These are phyloP conservation scores for Cephus spinipes DNA, from an alignment of 2,888 invertebrate species.

Conservation along the genomic window DNA sequence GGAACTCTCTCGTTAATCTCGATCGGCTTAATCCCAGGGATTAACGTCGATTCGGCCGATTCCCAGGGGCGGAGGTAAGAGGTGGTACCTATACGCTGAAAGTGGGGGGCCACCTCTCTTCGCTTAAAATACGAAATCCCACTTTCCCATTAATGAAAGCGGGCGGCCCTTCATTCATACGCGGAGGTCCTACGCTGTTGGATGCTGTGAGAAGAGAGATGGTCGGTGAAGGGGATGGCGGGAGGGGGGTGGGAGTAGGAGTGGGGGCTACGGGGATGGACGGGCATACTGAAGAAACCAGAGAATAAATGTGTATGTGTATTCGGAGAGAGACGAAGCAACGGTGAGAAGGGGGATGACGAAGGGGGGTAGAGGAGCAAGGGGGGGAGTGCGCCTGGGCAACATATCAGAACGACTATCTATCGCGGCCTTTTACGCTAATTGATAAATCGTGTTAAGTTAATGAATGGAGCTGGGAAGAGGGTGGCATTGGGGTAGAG, in stretches of 20 bases:
- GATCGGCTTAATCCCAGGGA: background rate
- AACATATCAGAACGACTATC: conserved; percentile 64
- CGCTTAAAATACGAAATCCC: conserved; percentile 62
- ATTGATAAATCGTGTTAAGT: conserved; percentile 67
- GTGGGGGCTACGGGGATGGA: conserved; percentile 16
- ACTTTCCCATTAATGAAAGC: conserved; percentile 61
- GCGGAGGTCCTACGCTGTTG: conserved; percentile 30
- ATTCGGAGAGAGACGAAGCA: conserved; percentile 8
- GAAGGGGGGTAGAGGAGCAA: conserved; percentile 17
- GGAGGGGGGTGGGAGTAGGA: background rate
- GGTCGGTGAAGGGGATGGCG: background rate
- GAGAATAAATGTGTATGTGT: background rate
- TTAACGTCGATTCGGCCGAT: background rate
- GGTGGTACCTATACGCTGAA: background rate
- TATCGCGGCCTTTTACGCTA: conserved; percentile 66
- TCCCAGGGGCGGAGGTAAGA: background rate
- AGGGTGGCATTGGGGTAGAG: background rate
- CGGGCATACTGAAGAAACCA: conserved; percentile 8
- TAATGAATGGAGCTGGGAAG: conserved; percentile 60
- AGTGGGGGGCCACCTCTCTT: conserved; percentile 9
- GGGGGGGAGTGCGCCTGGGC: conserved; percentile 37
- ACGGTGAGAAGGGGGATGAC: conserved; percentile 30
- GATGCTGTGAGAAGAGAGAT: conserved; percentile 9
- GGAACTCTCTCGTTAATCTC: background rate
- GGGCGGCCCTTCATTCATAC: conserved; percentile 50